phyloP scores from a whole-genome alignment of 2,888 invertebrate species.

The Chesias legatella region DNA sequence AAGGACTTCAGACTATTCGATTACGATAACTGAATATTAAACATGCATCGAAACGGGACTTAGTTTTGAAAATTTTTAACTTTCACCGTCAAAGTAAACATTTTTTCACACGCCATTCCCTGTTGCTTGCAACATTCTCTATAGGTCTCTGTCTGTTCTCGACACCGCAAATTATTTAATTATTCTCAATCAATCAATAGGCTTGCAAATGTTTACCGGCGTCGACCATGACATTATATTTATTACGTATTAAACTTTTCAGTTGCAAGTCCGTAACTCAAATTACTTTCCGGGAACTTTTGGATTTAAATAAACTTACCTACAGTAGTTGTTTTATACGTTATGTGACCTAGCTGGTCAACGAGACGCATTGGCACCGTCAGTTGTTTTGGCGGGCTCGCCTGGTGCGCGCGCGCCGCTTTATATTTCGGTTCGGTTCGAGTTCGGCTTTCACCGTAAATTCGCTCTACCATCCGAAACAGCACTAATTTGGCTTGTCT shows the following conservation, averaged over 20 bases:
- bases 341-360: slow-evolving; percentile 57
- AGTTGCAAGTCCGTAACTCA: slow-evolving; percentile 8
- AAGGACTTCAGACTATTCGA: slow-evolving; percentile 11
- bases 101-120: slow-evolving; percentile 39
- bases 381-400: slow-evolving; percentile 72
- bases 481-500: slow-evolving; percentile 27
- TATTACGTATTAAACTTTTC: background rate
- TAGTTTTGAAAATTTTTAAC: slow-evolving; percentile 36
- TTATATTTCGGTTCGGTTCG: slow-evolving; percentile 30
- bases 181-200: slow-evolving; percentile 10
- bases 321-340: slow-evolving; percentile 25
- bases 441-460: slow-evolving; percentile 34
- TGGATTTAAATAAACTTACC: slow-evolving; percentile 2
- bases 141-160: slow-evolving; percentile 5
- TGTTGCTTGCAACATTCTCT: slow-evolving; percentile 23
- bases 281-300: slow-evolving; percentile 11
- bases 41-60: slow-evolving; percentile 21
- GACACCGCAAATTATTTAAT: slow-evolving; percentile 24
- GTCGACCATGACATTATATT: too few species aligned
- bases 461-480: slow-evolving; percentile 27
- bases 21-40: slow-evolving; percentile 21
- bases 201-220: too few species aligned
- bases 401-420: slow-evolving; percentile 54
- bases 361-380: slow-evolving; percentile 64
- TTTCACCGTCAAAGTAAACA: slow-evolving; percentile 32